Evolutionary conservation across 2,113 vertebrate species (phyloP).

Genomic region (Dunckerocampus dactyliophorus): DNA sequence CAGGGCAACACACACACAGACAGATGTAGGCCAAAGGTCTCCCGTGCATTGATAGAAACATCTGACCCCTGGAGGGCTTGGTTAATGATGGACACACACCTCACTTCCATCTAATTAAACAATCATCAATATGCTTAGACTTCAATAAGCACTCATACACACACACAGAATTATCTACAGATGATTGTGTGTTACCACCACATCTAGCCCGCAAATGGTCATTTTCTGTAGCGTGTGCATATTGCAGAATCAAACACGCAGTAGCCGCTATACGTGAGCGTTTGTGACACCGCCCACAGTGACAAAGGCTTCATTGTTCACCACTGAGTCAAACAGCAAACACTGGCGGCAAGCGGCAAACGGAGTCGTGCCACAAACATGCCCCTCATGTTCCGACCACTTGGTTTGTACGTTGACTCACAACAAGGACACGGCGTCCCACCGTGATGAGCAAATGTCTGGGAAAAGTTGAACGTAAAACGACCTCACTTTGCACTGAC

Average conservation of each 20-base stretch:
- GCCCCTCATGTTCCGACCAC: not conserved
- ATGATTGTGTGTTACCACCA: not conserved
- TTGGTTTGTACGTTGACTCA: conserved; percentile 1
- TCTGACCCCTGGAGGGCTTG: conserved; percentile 13
- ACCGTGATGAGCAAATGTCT: not conserved
- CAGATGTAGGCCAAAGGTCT: conserved; percentile 15
- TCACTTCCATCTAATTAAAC: conserved; percentile 32
- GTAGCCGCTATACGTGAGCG: not conserved
- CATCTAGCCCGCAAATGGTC: not conserved
- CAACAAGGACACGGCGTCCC: not conserved
- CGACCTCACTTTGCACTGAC: not conserved
- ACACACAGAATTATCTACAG: not conserved
- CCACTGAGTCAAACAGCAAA: too few species aligned
- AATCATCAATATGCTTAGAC: conserved; percentile 35
- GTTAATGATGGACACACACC: conserved; percentile 35
- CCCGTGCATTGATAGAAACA: conserved; percentile 28
- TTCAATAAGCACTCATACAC: conserved; percentile 2
- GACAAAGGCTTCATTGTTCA: not conserved
- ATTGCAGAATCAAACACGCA: not conserved
- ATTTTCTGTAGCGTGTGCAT: too few species aligned
- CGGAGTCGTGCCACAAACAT: not conserved
- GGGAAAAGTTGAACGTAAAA: not conserved
- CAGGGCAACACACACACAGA: conserved; percentile 2
- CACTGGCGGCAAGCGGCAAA: not conserved
- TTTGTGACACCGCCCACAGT: not conserved